phyloP scores from a whole-genome alignment of 2,797 vertebrate species.

The Clarias fuscus region DNA sequence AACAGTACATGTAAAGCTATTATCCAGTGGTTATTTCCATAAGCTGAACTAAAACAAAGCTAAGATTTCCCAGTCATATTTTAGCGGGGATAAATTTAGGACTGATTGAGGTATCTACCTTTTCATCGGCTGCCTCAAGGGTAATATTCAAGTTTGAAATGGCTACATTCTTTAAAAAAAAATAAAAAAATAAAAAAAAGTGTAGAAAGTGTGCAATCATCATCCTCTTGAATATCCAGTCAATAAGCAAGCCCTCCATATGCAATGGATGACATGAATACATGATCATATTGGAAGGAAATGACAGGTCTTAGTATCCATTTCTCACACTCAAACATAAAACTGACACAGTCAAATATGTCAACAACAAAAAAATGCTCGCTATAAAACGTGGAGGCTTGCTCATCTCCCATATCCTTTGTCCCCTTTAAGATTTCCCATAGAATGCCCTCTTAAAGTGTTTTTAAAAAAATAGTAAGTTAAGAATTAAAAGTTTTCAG shows the following conservation, averaged over 20 bases:
- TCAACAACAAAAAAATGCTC: neutral
- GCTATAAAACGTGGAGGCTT: neutral
- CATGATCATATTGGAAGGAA: neutral
- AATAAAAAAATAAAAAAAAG: neutral
- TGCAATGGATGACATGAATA: neutral
- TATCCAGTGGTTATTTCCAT: slow-evolving; percentile 58
- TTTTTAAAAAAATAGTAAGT: neutral
- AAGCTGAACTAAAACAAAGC: slow-evolving; percentile 32
- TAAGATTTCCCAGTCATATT: slow-evolving; percentile 19
- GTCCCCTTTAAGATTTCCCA: neutral
- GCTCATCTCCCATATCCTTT: neutral
- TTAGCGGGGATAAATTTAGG: slow-evolving; percentile 22
- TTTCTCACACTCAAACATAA: neutral
- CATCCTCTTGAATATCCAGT: neutral
- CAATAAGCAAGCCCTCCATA: neutral
- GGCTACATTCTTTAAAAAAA: neutral
- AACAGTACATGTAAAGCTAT: slow-evolving; percentile 64
- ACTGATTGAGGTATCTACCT: slow-evolving; percentile 31
- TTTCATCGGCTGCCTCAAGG: neutral
- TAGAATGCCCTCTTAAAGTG: slow-evolving; percentile 4
- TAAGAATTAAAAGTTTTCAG: slow-evolving; percentile 29
- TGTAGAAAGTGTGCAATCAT: neutral
- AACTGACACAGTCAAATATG: neutral
- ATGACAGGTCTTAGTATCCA: neutral
- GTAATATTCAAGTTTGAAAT: neutral